Conservation (phyloP, 1,140 invertebrate genomes). For the Zaprionus kolodkinae region DNA sequence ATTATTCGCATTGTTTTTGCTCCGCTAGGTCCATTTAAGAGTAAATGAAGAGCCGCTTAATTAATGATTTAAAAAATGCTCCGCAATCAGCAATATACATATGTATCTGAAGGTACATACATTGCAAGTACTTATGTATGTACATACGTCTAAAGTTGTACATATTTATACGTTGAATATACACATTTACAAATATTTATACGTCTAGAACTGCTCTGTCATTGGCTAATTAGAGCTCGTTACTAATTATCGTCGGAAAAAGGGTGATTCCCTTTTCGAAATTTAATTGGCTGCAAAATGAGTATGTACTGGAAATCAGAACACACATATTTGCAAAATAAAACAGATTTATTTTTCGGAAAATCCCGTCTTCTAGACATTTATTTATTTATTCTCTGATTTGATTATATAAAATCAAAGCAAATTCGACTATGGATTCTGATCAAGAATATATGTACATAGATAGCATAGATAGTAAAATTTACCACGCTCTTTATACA, state of each 20-base stretch:
- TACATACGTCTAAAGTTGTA: background rate
- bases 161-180: background rate
- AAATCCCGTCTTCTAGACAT: too few relatives aligned
- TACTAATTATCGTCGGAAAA: slow-evolving; percentile 61
- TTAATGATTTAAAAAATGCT: slow-evolving; percentile 32
- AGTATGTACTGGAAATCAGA: background rate
- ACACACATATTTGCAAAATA: too few relatives aligned
- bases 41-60: slow-evolving; percentile 25
- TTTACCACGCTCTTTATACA: too few relatives aligned
- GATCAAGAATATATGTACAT: too few relatives aligned
- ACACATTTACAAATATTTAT: background rate
- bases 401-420: too few relatives aligned
- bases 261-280: slow-evolving; percentile 47
- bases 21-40: background rate
- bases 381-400: too few relatives aligned
- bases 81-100: background rate
- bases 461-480: too few relatives aligned
- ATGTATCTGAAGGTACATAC: background rate
- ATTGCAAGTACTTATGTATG: too few relatives aligned
- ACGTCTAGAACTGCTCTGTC: slow-evolving; percentile 39
- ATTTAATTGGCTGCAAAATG: slow-evolving; percentile 57
- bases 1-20: slow-evolving; percentile 24
- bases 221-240: slow-evolving; percentile 71
- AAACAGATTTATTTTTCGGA: too few relatives aligned
- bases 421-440: too few relatives aligned